Evolutionary conservation across 2,113 vertebrate species (phyloP), one percentile per base, ranked within the genome.

Genomic region (Pelmatolapia mariae): DNA sequence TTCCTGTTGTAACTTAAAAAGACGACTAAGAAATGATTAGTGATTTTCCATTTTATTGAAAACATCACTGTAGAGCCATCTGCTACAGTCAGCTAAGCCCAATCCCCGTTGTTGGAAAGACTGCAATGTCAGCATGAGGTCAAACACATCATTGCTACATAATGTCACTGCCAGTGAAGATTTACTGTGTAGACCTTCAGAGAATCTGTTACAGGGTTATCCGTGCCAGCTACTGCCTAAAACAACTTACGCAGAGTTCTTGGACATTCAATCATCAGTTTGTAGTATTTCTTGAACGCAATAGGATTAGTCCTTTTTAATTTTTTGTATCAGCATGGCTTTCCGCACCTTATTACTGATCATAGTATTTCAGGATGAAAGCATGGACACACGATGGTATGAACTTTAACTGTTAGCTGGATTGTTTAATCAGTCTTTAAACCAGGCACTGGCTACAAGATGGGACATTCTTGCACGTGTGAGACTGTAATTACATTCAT

Each of bases 11-110:
- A 18, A n/a, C 5, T 38, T 78, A 3, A 43, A 56, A 53, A 61
- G 40, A 80, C 5, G 9, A 84, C 12, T 83, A 84, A 18, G n/a
- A 78, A 38, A 68, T 9, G 1, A 85, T 80, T 43, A 83, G 73
- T 89, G 89, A n/a, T n/a, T n/a, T n/a, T 86, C 13, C 3, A 45
- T 86, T 92, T 93, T 85, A 91, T 85, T 92, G 59, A 84, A 82
- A 90, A 88, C 12, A 82, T 26, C 53, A 63, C 8, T 11, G 33
- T 9, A 68, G 84, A 86, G 22, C 36, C 63, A 38, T 57, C 11
- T 43, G 22, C 47, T 0, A 36, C 6, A 53, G n/a, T 26, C 53
- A 43, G 15, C 36, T 43, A 81, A 87, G 73, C 86, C 83, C 73
- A 71, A 83, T 92, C 90, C 95, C 92, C 87, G 86, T 81, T 86